Conservation (phyloP, 2,797 vertebrate species). For the Syngnathus acus region DNA sequence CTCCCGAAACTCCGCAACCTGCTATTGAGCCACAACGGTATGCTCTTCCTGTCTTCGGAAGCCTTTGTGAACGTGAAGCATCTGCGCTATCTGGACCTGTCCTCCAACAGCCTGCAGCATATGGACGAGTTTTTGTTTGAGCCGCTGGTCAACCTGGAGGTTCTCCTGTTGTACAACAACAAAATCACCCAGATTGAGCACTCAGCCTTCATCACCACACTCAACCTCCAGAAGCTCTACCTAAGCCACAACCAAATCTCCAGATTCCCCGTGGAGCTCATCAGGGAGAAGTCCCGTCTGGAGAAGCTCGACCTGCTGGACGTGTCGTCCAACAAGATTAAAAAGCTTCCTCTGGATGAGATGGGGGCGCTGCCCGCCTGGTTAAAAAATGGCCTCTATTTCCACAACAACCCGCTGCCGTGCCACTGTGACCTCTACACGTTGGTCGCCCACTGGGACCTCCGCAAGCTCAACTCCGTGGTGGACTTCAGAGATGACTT, state of each 20-base stretch:
- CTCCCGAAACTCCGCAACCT: conserved; percentile 84
- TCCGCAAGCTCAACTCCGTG: conserved; percentile 81
- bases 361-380: conserved; percentile 82
- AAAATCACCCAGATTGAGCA: conserved; percentile 82
- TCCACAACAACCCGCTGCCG: conserved; percentile 84
- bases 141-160: conserved; percentile 78
- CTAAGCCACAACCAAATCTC: conserved; percentile 88
- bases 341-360: conserved; percentile 69
- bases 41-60: conserved; percentile 86
- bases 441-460: conserved; percentile 82
- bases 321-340: conserved; percentile 88
- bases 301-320: conserved; percentile 84
- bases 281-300: conserved; percentile 76
- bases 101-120: conserved; percentile 78
- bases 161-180: conserved; percentile 91
- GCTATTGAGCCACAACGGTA: conserved; percentile 85
- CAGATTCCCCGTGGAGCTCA: conserved; percentile 86
- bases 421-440: conserved; percentile 87
- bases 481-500: conserved; percentile 86
- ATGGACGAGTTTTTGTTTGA: conserved; percentile 90
- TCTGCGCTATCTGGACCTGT: conserved; percentile 87
- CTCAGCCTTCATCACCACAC: conserved; percentile 78
- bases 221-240: conserved; percentile 87
- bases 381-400: conserved; percentile 88
- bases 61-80: conserved; percentile 81